Percentiles rank a stretch among this genome's conserved stretches.
Conservation (phyloP, 2,888 invertebrate genomes). For the Zaprionus obscuricornis region DNA sequence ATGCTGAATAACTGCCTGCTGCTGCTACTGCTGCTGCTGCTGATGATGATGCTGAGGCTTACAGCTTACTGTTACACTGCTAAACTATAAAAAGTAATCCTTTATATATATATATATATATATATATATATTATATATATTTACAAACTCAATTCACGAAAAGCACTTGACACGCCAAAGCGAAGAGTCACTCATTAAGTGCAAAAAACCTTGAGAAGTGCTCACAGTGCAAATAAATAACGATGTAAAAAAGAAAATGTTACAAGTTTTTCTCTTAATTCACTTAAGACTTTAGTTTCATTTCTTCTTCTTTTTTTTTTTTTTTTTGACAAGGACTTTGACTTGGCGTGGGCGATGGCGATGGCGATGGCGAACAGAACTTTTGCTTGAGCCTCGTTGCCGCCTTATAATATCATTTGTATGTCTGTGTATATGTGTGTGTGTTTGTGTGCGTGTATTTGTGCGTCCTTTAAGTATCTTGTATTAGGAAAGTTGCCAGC, state of each 20-base stretch:
- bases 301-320: constrained; percentile 19
- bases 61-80: neutral
- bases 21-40: too few species aligned
- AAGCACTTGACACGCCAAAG: constrained; percentile 47
- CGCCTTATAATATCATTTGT: constrained; percentile 56
- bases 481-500: constrained; percentile 66
- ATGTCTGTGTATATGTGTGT: too few species aligned
- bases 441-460: constrained; percentile 19
- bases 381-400: constrained; percentile 10
- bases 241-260: constrained; percentile 62
- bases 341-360: neutral
- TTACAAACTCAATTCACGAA: constrained; percentile 51
- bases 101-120: too few species aligned
- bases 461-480: constrained; percentile 72
- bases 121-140: too few species aligned
- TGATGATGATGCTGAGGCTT: too few species aligned
- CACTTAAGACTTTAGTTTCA: constrained; percentile 74
- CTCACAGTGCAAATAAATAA: constrained; percentile 20
- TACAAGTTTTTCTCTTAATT: constrained; percentile 73
- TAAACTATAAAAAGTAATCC: constrained; percentile 48
- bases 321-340: constrained; percentile 20
- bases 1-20: neutral
- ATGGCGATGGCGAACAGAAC: constrained; percentile 1
- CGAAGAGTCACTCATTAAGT: constrained; percentile 60
- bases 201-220: constrained; percentile 16